Evolutionary conservation across 2,888 invertebrate genomes (phyloP), one percentile per base, ranked within the genome.

Genomic region (Drosophila paracracens): DNA sequence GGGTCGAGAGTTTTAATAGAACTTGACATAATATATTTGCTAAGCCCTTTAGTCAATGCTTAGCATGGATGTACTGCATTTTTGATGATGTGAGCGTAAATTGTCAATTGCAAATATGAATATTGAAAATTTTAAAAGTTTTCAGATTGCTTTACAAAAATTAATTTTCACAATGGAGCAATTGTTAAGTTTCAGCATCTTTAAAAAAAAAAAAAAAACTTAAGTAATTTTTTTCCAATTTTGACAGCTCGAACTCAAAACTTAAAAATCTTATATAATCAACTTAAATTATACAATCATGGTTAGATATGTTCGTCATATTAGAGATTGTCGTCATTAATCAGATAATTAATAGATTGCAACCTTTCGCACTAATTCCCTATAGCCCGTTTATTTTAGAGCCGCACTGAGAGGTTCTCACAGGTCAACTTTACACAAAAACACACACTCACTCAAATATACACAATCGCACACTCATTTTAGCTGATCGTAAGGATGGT

Each of bases 401-500:
- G 35, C 35, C 16, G 35, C 60, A 57, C 36, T 63, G 58, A 67
- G 52, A 53, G 53, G 63, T 52, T 67, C 43, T 53, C 57, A 63
- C n/a, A 63, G 50, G 36, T 67, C 40, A 40, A 31, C 0, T 25
- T 31, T 25, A 53, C 43, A 16, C n/a, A 31, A 8, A 56, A 25
- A 29, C 38, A 38, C 52, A 40, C 27, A 52, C 59, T 57, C 27
- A 51, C 21, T 27, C 43, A 52, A 18, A 40, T 50, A 52, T 48
- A 36, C 58, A 43, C 46, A 43, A n/a, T 31, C 25, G 21, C n/a
- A 62, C 40, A 62, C 36, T 43, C 43, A 86, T 59, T 86, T 83
- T 78, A 75, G 88, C 88, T 88, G 90, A 87, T 90, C 87, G 86
- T 75, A 79, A 73, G 71, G 72, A 82, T 78, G 90, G 87, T 90